Conservation (phyloP, 1,140 invertebrate genomes). For the Panulirus ornatus region DNA sequence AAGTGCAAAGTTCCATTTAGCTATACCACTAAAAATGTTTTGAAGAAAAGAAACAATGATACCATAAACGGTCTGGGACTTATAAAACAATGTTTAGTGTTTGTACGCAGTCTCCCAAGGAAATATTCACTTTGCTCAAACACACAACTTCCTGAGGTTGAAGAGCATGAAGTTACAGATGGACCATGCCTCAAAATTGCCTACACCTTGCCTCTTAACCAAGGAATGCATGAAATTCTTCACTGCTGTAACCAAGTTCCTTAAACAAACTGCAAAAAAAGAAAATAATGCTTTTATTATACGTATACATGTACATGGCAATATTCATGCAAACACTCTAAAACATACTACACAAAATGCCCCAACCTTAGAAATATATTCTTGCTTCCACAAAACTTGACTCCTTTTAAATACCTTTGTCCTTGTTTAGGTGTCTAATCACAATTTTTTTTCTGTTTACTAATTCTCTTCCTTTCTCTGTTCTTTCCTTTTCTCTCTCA, state of each 20-base stretch:
- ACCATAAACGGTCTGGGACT: too few relatives aligned
- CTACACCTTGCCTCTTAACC: slow-evolving; percentile 17
- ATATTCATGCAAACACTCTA: not conserved
- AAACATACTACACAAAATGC: not conserved
- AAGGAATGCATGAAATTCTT: slow-evolving; percentile 22
- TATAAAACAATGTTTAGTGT: too few relatives aligned
- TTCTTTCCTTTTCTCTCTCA: too few relatives aligned
- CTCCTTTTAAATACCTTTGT: not conserved
- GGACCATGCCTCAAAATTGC: too few relatives aligned
- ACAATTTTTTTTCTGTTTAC: not conserved
- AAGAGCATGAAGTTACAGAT: too few relatives aligned
- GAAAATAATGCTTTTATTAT: not conserved
- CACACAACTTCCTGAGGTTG: too few relatives aligned
- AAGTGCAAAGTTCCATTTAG: too few relatives aligned
- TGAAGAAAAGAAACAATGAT: too few relatives aligned
- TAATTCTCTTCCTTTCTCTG: too few relatives aligned
- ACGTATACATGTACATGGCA: not conserved
- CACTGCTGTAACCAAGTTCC: slow-evolving; percentile 36
- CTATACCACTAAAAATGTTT: too few relatives aligned
- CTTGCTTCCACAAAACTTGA: not conserved
- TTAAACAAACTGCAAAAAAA: slow-evolving; percentile 34
- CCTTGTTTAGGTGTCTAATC: not conserved
- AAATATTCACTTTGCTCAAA: too few relatives aligned
- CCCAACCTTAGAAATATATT: not conserved
- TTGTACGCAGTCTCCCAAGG: too few relatives aligned